Conservation (phyloP, 2,113 vertebrate genomes). For the Anthoscopus minutus region DNA sequence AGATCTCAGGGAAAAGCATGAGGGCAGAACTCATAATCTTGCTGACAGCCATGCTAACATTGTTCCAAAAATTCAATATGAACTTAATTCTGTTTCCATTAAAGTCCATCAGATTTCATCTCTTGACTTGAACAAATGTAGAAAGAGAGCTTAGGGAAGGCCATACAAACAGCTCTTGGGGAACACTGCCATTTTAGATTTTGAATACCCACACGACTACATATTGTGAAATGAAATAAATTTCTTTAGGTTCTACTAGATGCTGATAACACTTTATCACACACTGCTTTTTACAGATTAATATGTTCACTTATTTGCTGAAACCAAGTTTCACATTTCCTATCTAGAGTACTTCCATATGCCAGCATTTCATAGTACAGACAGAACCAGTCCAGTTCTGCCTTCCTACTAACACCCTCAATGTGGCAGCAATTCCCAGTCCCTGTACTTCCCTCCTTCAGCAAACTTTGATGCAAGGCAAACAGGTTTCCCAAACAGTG, state of each 20-base stretch:
- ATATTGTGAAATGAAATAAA: not conserved
- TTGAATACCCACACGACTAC: not conserved
- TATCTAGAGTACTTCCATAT: not conserved
- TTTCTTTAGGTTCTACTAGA: not conserved
- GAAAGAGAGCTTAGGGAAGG: not conserved
- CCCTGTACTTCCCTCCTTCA: not conserved
- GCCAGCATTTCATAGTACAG: not conserved
- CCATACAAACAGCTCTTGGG: not conserved
- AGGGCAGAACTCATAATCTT: slow-evolving; percentile 21
- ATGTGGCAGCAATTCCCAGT: not conserved
- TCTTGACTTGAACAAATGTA: not conserved
- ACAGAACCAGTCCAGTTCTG: not conserved
- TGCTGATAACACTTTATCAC: not conserved
- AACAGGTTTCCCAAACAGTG: not conserved
- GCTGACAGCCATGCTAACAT: slow-evolving; percentile 5
- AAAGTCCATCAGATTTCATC: slow-evolving; percentile 30
- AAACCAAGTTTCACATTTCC: not conserved
- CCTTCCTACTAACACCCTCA: not conserved
- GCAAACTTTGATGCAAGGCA: not conserved
- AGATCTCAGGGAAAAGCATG: slow-evolving; percentile 6
- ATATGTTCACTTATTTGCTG: not conserved
- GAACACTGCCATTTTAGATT: not conserved
- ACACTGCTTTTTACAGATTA: not conserved
- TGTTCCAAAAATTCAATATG: slow-evolving; percentile 32
- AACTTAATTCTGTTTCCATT: slow-evolving; percentile 32